Evolutionary conservation across 2,113 vertebrate species (phyloP), one percentile per base, ranked within the genome.

Genomic region (Porphyrio hochstetteri): DNA sequence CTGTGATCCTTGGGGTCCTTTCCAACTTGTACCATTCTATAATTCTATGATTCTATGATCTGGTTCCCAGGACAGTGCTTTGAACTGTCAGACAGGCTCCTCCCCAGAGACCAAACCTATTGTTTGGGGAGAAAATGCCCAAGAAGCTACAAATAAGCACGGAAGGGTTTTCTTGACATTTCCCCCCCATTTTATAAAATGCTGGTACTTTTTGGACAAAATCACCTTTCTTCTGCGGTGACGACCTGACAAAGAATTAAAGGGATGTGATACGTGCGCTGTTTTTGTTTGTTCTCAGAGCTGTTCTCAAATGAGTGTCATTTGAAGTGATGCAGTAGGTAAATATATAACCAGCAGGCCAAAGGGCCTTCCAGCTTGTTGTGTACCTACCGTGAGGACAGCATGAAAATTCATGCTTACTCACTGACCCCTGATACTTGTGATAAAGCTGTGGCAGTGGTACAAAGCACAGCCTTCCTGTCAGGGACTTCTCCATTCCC

Each of bases 271-370:
- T 67, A 60, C 0, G 0, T 46, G 20, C 4, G 1, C 15, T 65
- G 10, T 33, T 90, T 90, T 86, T 63, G 64, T 52, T 53, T 83
- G 17, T 53, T 61, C 38, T 88, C 63, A 77, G 57, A 82, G 25
- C 35, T 57, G 53, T 25, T 52, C 56, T 94, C 31, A n/a, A 79
- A 61, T 44, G 42, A 56, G 20, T 31, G 48, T 35, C 29, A 64
- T 81, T 11, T 91, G 68, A 28, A 64, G 60, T 8, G 69, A 50
- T 59, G 70, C 29, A 65, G 50, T 19, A 44, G 20, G 82, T 80
- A 82, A 94, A 91, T 95, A 42, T 44, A 48, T 53, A 86, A 88
- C 76, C 31, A 65, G n/a, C 5, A 69, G 72, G 18, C n/a, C 88
- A 89, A 89, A 92, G 50, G 50, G 18, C 76, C 82, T 74, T 56